A percentile compares a stretch with the other conserved stretches of the same genome.
phyloP scores from a whole-genome alignment of 2,888 invertebrate species.

The Pachydiplax longipennis region DNA sequence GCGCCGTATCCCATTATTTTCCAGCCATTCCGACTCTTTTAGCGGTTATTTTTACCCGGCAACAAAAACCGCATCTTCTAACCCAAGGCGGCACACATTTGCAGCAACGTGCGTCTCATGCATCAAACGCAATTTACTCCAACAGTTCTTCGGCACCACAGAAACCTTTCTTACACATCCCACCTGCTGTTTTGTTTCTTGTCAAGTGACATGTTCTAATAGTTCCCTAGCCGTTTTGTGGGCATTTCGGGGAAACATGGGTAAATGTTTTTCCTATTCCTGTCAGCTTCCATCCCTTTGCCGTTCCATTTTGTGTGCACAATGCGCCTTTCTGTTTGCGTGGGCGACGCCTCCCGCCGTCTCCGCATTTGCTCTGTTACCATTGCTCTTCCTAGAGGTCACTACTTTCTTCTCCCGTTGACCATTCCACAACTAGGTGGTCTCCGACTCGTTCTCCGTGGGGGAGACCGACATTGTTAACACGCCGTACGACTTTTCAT shows the following conservation, averaged over 20 bases:
- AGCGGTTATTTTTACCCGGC: no score
- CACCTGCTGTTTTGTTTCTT: constrained; percentile 31
- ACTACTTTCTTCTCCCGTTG: not conserved
- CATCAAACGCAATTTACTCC: not conserved
- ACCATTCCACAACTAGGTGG: not conserved
- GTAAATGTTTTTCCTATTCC: constrained; percentile 8
- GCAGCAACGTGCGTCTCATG: not conserved
- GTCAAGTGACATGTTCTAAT: not conserved
- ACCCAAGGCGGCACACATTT: no score
- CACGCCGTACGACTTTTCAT: not conserved
- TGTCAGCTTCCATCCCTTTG: not conserved
- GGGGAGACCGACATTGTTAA: constrained; percentile 12
- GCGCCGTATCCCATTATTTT: no score
- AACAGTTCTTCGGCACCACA: not conserved
- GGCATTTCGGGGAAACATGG: not conserved
- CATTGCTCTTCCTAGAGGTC: not conserved
- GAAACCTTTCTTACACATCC: not conserved
- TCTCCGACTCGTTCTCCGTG: not conserved
- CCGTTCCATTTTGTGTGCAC: not conserved
- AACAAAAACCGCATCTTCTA: no score
- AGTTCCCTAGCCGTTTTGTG: not conserved
- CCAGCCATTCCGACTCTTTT: no score
- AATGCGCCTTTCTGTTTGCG: constrained; percentile 4
- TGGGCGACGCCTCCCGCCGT: not conserved
- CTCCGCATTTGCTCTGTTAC: not conserved